Percentiles rank a stretch among this genome's conserved stretches.
These are phyloP conservation scores for Prionace glauca DNA, from an alignment of 2,797 vertebrate genomes.

Conservation along the genomic window DNA sequence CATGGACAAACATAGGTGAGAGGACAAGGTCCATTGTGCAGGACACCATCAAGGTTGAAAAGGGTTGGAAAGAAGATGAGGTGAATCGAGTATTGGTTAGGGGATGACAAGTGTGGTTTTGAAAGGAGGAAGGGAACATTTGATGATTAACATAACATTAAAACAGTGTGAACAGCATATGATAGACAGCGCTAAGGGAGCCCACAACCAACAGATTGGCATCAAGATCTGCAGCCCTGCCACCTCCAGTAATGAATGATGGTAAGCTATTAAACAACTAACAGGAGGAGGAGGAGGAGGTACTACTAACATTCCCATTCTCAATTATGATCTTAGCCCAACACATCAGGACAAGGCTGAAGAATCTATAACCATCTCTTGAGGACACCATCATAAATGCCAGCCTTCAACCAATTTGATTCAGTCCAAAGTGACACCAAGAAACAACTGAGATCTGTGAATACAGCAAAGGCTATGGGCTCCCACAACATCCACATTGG, in stretches of 20 bases:
- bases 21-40: background rate
- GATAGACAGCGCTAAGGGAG: background rate
- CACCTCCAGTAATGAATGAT: background rate
- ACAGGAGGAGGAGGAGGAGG: background rate
- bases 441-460: background rate
- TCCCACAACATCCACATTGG: background rate
- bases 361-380: background rate
- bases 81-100: background rate
- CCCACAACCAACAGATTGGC: background rate
- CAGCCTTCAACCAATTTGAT: background rate
- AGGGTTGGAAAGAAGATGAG: background rate
- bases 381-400: background rate
- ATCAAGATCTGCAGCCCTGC: background rate
- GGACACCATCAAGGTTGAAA: conserved; percentile 9
- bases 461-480: background rate
- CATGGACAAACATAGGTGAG: background rate
- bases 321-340: background rate
- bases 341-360: too few species aligned
- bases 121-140: background rate
- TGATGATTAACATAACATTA: background rate
- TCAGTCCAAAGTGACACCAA: background rate
- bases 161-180: background rate
- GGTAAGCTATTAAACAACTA: too few species aligned
- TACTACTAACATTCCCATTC: background rate
- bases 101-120: background rate